Evolutionary conservation across 2,113 vertebrate genomes (phyloP).

Genomic region (Dunckerocampus dactyliophorus): DNA sequence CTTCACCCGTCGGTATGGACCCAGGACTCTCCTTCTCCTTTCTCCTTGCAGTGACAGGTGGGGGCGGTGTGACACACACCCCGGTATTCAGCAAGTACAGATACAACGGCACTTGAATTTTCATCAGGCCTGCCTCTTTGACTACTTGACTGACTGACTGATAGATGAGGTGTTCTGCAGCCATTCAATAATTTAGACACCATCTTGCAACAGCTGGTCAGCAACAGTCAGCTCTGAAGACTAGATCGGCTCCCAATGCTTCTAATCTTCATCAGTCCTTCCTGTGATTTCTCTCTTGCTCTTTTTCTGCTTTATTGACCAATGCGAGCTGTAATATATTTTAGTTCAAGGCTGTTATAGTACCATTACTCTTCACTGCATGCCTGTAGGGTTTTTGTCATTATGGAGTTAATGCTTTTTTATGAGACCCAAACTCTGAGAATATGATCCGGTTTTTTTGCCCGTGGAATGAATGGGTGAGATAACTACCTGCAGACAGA

Average conservation of each 20-base stretch:
- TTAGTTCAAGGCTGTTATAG: conserved; percentile 36
- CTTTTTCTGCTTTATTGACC: conserved; percentile 44
- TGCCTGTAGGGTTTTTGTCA: conserved; percentile 21
- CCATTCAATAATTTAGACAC: conserved; percentile 65
- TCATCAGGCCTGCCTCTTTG: conserved; percentile 26
- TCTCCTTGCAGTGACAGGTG: conserved; percentile 43
- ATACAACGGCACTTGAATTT: conserved; percentile 34
- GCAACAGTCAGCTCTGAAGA: conserved; percentile 36
- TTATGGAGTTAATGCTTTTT: conserved; percentile 44
- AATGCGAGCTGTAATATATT: conserved; percentile 46
- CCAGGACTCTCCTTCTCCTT: conserved; percentile 30
- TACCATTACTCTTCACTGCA: conserved; percentile 33
- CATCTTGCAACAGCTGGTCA: conserved; percentile 30
- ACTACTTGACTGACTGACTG: conserved; percentile 45
- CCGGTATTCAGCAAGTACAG: conserved; percentile 16
- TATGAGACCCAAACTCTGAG: conserved; percentile 30
- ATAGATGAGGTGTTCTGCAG: conserved; percentile 50
- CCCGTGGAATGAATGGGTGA: conserved; percentile 10
- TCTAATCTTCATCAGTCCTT: conserved; percentile 60
- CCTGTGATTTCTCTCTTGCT: conserved; percentile 40
- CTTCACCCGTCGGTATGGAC: conserved; percentile 25
- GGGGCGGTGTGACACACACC: conserved; percentile 25
- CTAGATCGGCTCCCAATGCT: conserved; percentile 40
- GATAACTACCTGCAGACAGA: conserved; percentile 24
- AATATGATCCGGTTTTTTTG: background rate